A percentile compares a stretch with the other conserved stretches of the same genome.
These are phyloP conservation scores for Taenioides sp. DNA, from an alignment of 2,797 vertebrate species.

Conservation along the genomic window DNA sequence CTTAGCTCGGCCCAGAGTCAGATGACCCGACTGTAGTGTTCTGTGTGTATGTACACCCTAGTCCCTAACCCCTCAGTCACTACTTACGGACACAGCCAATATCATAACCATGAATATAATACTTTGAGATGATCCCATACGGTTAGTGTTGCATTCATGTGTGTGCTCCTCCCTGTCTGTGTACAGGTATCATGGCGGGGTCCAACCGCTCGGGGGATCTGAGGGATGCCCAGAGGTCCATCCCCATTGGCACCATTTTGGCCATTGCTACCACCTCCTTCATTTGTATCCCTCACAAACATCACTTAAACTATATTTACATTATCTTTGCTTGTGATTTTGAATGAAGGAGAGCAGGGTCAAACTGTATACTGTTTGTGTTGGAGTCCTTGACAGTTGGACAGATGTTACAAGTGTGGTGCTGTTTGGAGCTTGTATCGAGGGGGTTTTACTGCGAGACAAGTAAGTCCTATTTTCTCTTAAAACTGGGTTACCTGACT, in stretches of 20 bases:
- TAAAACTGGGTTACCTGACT: too few relatives aligned
- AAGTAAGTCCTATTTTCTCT: conserved; percentile 79
- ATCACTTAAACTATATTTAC: not conserved
- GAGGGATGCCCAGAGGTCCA: conserved; percentile 92
- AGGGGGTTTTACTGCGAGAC: conserved; percentile 91
- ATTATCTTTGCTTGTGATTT: not conserved
- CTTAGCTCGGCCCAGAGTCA: too few relatives aligned
- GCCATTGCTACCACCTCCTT: conserved; percentile 91
- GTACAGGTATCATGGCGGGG: conserved; percentile 93
- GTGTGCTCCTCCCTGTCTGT: not conserved
- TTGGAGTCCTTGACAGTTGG: conserved; percentile 67
- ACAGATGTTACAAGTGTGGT: conserved; percentile 88
- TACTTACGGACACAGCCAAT: too few relatives aligned
- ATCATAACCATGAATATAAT: too few relatives aligned
- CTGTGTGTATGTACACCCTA: too few relatives aligned
- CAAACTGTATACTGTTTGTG: not conserved
- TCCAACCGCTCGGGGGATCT: conserved; percentile 95
- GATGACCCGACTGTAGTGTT: too few relatives aligned
- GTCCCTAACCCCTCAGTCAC: too few relatives aligned
- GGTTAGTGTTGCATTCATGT: not conserved
- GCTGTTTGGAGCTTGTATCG: conserved; percentile 92
- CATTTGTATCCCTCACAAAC: conserved; percentile 89
- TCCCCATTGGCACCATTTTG: conserved; percentile 92
- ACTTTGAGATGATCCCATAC: too few relatives aligned
- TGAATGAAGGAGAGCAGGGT: not conserved